Evolutionary conservation across 2,888 invertebrate genomes (phyloP).

Genomic region (Coleophora deauratella): DNA sequence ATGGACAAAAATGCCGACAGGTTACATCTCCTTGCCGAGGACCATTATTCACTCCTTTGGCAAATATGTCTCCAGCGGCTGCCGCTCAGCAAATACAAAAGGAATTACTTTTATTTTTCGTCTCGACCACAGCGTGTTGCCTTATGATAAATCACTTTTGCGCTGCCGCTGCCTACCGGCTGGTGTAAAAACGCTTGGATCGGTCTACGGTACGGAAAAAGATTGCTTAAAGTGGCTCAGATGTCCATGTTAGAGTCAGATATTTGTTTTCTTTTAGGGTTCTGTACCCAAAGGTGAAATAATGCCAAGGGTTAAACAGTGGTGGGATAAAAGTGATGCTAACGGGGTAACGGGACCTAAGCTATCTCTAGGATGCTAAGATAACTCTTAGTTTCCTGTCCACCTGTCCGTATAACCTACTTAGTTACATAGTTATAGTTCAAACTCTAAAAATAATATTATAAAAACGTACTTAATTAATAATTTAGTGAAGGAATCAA

Average conservation of each 20-base stretch:
- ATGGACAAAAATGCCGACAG: slow-evolving; percentile 11
- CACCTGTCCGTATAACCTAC: no score
- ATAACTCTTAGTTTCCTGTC: no score
- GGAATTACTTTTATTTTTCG: slow-evolving; percentile 66
- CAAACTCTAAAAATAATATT: no score
- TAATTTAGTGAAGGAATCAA: no score
- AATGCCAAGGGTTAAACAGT: no score
- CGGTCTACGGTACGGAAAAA: slow-evolving; percentile 46
- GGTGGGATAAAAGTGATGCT: no score
- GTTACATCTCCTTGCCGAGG: slow-evolving; percentile 26
- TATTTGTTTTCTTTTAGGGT: slow-evolving; percentile 16
- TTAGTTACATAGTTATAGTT: no score
- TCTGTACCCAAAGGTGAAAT: no score
- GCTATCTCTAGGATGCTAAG: no score
- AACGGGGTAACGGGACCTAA: no score
- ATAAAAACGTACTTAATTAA: no score
- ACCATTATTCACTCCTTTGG: slow-evolving; percentile 62
- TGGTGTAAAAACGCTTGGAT: slow-evolving; percentile 48
- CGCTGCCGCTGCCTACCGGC: slow-evolving; percentile 33
- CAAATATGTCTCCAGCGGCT: slow-evolving; percentile 49
- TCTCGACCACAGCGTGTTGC: slow-evolving; percentile 63
- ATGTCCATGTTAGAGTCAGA: slow-evolving; percentile 39
- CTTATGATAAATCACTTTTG: slow-evolving; percentile 68
- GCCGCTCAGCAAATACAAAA: slow-evolving; percentile 58
- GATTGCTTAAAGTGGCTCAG: slow-evolving; percentile 40